These are phyloP conservation scores for Drosophila tani DNA, from an alignment of 1,140 invertebrate genomes.

Conservation along the genomic window DNA sequence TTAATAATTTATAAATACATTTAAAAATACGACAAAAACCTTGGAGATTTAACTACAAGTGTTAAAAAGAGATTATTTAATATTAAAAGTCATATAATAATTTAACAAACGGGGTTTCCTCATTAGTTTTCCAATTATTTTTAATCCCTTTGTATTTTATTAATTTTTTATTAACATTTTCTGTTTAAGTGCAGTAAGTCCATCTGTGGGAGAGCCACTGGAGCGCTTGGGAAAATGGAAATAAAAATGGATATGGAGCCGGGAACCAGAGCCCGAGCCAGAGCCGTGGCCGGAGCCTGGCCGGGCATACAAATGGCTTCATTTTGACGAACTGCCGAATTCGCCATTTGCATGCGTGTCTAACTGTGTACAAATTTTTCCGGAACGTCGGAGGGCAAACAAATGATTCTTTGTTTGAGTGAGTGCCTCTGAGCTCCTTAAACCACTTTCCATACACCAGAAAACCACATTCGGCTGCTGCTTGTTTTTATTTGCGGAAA, in stretches of 20 bases:
- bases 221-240: background rate
- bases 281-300: conserved; percentile 14
- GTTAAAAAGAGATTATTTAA: too few relatives aligned
- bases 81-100: too few relatives aligned
- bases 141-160: background rate
- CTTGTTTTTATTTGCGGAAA: conserved; percentile 11
- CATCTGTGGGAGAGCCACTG: conserved; percentile 6
- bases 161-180: background rate
- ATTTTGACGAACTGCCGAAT: conserved; percentile 59
- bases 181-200: background rate
- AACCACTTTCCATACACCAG: conserved; percentile 12
- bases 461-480: conserved; percentile 7
- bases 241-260: conserved; percentile 14
- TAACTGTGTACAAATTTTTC: conserved; percentile 64
- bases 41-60: too few relatives aligned
- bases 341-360: conserved; percentile 70
- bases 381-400: conserved; percentile 41
- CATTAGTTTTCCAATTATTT: too few relatives aligned
- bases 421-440: conserved; percentile 20
- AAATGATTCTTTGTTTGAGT: conserved; percentile 49
- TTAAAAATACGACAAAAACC: too few relatives aligned
- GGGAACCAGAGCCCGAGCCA: background rate
- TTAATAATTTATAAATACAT: too few relatives aligned
- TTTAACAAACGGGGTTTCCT: too few relatives aligned
- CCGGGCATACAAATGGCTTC: conserved; percentile 76